A percentile compares a stretch with the other conserved stretches of the same genome.
phyloP scores from a whole-genome alignment of 2,113 vertebrate species.

The Xerus inauris region DNA sequence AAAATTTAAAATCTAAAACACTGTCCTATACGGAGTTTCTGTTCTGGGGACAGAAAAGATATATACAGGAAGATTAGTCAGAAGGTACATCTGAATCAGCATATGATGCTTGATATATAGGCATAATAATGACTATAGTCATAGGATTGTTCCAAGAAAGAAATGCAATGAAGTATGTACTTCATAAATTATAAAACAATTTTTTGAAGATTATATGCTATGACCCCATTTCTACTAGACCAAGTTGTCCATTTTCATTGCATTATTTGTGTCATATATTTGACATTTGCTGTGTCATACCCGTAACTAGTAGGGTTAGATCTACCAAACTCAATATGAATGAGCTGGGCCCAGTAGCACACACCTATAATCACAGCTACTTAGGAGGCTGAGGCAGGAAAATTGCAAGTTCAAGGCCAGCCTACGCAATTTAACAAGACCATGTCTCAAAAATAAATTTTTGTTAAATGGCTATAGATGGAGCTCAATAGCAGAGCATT shows the following conservation, averaged over 20 bases:
- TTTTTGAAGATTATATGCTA: neutral
- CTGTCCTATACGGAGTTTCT: neutral
- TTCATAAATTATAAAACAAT: neutral
- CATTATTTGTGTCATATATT: conserved; percentile 45
- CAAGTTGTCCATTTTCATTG: conserved; percentile 23
- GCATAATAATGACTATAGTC: neutral
- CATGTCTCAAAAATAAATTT: too few relatives aligned
- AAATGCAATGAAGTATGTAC: neutral
- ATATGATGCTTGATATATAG: neutral
- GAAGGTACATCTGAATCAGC: neutral
- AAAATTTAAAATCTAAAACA: neutral
- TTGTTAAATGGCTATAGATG: too few relatives aligned
- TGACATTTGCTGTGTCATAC: neutral
- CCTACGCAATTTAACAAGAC: too few relatives aligned
- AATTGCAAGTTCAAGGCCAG: too few relatives aligned
- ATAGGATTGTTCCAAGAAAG: conserved; percentile 27
- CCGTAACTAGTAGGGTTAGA: neutral
- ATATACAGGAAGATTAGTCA: neutral
- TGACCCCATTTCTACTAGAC: neutral
- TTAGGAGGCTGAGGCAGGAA: too few relatives aligned
- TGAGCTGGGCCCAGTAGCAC: neutral
- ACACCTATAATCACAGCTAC: too few relatives aligned
- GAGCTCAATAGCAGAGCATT: too few relatives aligned
- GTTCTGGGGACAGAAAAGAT: neutral
- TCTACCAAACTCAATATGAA: neutral